Conservation (phyloP, 2,113 vertebrate genomes). For the Labeo catla region DNA sequence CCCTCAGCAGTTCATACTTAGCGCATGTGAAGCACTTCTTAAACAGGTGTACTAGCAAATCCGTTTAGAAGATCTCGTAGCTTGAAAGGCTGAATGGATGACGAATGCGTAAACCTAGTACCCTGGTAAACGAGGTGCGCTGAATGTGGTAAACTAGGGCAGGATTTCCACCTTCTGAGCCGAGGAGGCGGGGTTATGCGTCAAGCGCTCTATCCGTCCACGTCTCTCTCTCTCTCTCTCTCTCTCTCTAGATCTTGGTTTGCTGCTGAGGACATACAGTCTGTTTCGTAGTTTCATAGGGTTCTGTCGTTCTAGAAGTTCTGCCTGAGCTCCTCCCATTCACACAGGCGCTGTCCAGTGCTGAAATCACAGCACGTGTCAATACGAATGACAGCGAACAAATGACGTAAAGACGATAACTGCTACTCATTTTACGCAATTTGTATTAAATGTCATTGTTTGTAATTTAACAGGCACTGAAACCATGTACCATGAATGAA, state of each 20-base stretch:
- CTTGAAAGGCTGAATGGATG: background rate
- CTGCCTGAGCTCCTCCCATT: slow-evolving; percentile 24
- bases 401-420: background rate
- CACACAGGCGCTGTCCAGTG: slow-evolving; percentile 49
- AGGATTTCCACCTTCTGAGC: slow-evolving; percentile 69
- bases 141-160: slow-evolving; percentile 60
- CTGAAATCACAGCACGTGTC: slow-evolving; percentile 49
- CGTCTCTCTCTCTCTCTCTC: slow-evolving; percentile 63
- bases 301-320: slow-evolving; percentile 1
- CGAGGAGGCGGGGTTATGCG: slow-evolving; percentile 71
- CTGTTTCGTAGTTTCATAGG: background rate
- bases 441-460: background rate
- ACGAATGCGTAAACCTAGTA: background rate
- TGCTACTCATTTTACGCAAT: background rate
- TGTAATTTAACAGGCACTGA: background rate
- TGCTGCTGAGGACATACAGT: background rate
- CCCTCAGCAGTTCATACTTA: slow-evolving; percentile 31
- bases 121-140: slow-evolving; percentile 28
- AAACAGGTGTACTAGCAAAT: background rate
- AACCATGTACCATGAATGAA: background rate
- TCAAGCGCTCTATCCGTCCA: slow-evolving; percentile 61
- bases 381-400: background rate
- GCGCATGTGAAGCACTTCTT: background rate
- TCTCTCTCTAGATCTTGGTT: slow-evolving; percentile 26
- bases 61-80: background rate